These are phyloP conservation scores for Crossocerus cetratus DNA, from an alignment of 2,888 invertebrate species.

Conservation along the genomic window DNA sequence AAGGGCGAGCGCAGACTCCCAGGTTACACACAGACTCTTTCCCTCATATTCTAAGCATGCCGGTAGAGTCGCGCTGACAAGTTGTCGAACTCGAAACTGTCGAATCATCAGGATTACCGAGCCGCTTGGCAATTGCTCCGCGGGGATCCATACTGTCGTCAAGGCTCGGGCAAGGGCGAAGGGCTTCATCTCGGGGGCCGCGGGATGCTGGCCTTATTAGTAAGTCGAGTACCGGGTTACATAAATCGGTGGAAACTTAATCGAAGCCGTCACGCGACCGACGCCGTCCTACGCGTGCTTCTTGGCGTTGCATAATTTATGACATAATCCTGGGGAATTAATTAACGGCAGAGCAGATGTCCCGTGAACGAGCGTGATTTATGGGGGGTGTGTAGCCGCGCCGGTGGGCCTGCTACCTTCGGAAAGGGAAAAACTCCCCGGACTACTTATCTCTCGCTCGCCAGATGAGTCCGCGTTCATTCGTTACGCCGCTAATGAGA, in stretches of 20 bases:
- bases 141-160: too few relatives aligned
- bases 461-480: too few relatives aligned
- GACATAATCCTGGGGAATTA: neutral
- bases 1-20: neutral
- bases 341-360: neutral
- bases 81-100: too few relatives aligned
- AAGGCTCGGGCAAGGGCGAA: too few relatives aligned
- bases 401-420: too few relatives aligned
- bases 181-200: neutral
- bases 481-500: too few relatives aligned
- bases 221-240: conserved; percentile 9
- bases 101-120: too few relatives aligned
- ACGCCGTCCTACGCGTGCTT: neutral
- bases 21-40: too few relatives aligned
- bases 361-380: neutral
- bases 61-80: too few relatives aligned
- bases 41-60: too few relatives aligned
- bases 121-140: too few relatives aligned
- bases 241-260: neutral
- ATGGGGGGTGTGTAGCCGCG: neutral
- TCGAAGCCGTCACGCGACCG: neutral
- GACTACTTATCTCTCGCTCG: neutral
- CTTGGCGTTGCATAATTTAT: conserved; percentile 1
- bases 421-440: neutral
- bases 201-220: conserved; percentile 24